Conservation (phyloP, 2,113 vertebrate genomes). For the Hoplias malabaricus region DNA sequence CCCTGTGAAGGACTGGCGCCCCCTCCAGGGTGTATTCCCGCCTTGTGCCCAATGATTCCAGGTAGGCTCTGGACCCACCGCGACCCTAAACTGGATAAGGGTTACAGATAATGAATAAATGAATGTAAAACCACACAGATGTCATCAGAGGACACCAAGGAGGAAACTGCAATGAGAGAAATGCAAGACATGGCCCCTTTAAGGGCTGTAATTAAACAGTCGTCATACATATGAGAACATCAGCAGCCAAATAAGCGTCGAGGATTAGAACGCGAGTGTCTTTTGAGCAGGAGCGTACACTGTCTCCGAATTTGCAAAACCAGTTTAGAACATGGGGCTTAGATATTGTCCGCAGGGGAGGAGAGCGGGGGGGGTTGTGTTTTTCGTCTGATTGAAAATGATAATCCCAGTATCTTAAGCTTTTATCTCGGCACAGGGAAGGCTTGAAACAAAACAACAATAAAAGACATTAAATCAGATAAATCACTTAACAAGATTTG, state of each 20-base stretch:
- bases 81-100: no score
- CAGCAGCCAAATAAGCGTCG: conserved; percentile 53
- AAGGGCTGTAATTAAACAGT: neutral
- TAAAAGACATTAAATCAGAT: conserved; percentile 61
- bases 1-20: no score
- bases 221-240: conserved; percentile 35
- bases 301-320: conserved; percentile 58
- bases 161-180: neutral
- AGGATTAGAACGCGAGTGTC: conserved; percentile 61
- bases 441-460: conserved; percentile 43
- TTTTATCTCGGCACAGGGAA: conserved; percentile 61
- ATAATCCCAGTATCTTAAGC: conserved; percentile 63
- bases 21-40: no score
- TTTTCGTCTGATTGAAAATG: conserved; percentile 58
- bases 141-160: no score
- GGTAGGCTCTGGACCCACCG: no score
- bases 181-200: neutral
- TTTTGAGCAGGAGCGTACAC: conserved; percentile 60
- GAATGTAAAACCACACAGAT: neutral
- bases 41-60: no score
- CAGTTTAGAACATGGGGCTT: conserved; percentile 53
- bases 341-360: conserved; percentile 56
- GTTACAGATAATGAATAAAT: no score
- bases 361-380: conserved; percentile 42
- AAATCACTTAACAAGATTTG: conserved; percentile 66